Conservation (phyloP, 2,113 vertebrate species). For the Vidua chalybeata region DNA sequence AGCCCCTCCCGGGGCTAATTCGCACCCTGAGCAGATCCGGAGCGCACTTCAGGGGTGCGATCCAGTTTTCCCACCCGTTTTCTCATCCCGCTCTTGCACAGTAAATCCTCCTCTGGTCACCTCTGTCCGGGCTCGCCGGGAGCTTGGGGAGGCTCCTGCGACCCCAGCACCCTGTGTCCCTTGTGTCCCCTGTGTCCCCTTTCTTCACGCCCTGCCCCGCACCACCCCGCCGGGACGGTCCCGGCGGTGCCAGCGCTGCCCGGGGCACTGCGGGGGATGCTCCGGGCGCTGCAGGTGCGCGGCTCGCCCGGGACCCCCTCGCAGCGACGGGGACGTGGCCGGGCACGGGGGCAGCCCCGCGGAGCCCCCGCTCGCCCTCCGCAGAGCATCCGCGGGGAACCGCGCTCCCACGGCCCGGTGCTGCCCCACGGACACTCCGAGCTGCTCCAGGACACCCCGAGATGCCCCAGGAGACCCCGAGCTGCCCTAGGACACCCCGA, state of each 20-base stretch:
- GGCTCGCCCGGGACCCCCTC: background rate
- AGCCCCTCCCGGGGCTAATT: background rate
- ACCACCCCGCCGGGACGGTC: background rate
- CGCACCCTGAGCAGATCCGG: background rate
- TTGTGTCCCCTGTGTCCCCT: background rate
- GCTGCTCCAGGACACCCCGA: no score
- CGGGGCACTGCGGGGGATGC: background rate
- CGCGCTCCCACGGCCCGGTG: background rate
- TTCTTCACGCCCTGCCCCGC: background rate
- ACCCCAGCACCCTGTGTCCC: background rate
- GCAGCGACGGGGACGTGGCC: background rate
- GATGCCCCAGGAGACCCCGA: no score
- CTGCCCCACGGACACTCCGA: background rate
- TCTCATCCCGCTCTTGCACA: background rate
- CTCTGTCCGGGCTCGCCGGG: background rate
- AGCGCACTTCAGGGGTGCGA: fast-evolving
- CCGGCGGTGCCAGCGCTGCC: background rate
- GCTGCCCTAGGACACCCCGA: no score
- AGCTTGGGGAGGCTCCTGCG: background rate
- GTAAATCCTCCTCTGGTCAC: no score
- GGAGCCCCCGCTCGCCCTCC: background rate
- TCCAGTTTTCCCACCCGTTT: background rate
- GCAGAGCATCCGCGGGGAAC: background rate
- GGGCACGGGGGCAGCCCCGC: background rate
- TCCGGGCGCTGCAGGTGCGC: background rate